Percentiles rank a stretch among this genome's conserved stretches.
phyloP scores from a whole-genome alignment of 1,140 invertebrate species.

The Drosophila fuyamai region DNA sequence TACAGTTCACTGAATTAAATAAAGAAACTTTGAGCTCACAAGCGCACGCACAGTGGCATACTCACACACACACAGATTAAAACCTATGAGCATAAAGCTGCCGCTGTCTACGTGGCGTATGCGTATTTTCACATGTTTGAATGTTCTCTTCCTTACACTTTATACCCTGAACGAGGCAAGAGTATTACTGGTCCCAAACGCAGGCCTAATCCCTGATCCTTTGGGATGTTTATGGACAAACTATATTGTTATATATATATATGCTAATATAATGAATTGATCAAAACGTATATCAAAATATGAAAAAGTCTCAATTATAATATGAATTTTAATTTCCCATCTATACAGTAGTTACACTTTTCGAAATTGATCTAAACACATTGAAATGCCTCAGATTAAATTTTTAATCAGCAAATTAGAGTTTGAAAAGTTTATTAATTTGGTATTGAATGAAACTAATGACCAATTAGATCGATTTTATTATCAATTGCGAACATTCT shows the following conservation, averaged over 20 bases:
- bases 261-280: too few species aligned
- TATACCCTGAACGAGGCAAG: conserved; percentile 18
- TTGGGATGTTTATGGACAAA: not conserved
- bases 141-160: conserved; percentile 1
- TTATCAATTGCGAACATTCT: not conserved
- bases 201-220: conserved; percentile 24
- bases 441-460: too few species aligned
- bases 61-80: conserved; percentile 29
- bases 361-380: not conserved
- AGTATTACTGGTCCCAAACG: not conserved
- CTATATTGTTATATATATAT: too few species aligned
- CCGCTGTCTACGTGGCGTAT: conserved; percentile 53
- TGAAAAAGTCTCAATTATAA: too few species aligned
- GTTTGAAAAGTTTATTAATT: too few species aligned
- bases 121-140: conserved; percentile 36
- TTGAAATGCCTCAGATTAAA: not conserved
- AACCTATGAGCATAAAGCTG: conserved; percentile 54
- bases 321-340: too few species aligned
- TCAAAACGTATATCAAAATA: too few species aligned
- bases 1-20: conserved; percentile 83
- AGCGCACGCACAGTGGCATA: conserved; percentile 11
- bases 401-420: conserved; percentile 10
- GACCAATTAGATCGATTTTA: not conserved
- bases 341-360: conserved; percentile 1
- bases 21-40: conserved; percentile 77